These are phyloP conservation scores for Rhagoletis zephyria DNA, from an alignment of 1,140 invertebrate species.

Conservation along the genomic window DNA sequence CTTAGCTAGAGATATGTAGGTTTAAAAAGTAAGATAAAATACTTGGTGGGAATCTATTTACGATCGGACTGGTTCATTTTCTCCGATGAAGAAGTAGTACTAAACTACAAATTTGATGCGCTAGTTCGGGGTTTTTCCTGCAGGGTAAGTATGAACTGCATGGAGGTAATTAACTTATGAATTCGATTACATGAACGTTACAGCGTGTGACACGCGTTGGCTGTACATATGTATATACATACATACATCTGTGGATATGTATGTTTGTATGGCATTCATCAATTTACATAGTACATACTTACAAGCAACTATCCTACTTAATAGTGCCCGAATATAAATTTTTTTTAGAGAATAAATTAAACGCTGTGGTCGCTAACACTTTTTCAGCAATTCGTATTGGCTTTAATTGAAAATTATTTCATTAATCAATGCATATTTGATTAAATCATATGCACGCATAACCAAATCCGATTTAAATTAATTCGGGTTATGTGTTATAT, in stretches of 20 bases:
- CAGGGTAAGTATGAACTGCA: not conserved
- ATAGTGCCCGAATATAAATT: not conserved
- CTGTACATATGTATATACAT: slow-evolving; percentile 3
- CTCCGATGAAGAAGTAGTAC: too few relatives aligned
- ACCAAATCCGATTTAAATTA: slow-evolving; percentile 52
- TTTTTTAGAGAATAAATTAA: slow-evolving; percentile 6
- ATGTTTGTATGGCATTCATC: not conserved
- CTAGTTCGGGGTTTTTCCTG: too few relatives aligned
- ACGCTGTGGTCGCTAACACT: not conserved
- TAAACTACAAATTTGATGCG: too few relatives aligned
- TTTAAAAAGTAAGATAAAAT: too few relatives aligned
- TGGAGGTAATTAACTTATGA: slow-evolving; percentile 17
- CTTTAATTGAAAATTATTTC: slow-evolving; percentile 46
- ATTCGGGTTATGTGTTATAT: slow-evolving; percentile 6
- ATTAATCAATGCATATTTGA: slow-evolving; percentile 36
- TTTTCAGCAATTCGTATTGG: not conserved
- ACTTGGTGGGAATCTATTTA: too few relatives aligned
- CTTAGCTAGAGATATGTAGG: too few relatives aligned
- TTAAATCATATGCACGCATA: slow-evolving; percentile 41
- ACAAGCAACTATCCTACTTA: not conserved
- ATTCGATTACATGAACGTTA: slow-evolving; percentile 38
- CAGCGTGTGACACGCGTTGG: not conserved
- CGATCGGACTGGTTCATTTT: too few relatives aligned
- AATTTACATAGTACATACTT: not conserved
- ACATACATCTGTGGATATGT: not conserved